Percentiles rank a stretch among this genome's conserved stretches.
These are phyloP conservation scores for Papilio polytes DNA, from an alignment of 1,140 invertebrate species.

Conservation along the genomic window DNA sequence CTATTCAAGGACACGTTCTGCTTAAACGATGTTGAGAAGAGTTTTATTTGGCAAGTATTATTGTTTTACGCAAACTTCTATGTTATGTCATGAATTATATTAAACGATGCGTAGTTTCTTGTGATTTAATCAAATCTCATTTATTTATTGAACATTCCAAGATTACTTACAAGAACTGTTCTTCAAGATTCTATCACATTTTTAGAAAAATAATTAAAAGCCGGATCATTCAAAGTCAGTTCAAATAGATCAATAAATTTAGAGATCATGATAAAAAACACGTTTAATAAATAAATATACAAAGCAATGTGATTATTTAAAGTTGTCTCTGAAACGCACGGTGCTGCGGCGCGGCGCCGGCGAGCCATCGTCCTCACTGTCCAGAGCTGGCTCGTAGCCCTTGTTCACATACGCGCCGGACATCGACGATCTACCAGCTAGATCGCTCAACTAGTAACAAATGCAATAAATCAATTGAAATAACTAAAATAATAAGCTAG, in stretches of 20 bases:
- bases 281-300: too few relatives aligned
- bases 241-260: neutral
- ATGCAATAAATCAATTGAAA: neutral
- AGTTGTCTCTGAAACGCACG: constrained; percentile 64
- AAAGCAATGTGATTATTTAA: constrained; percentile 30
- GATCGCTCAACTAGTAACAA: constrained; percentile 61
- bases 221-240: neutral
- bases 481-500: neutral
- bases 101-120: neutral
- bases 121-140: neutral
- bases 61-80: neutral
- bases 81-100: neutral
- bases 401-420: constrained; percentile 83
- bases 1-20: constrained; percentile 7
- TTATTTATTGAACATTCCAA: neutral
- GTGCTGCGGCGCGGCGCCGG: constrained; percentile 60
- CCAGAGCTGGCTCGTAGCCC: constrained; percentile 84
- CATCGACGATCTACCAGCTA: constrained; percentile 63
- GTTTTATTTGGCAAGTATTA: constrained; percentile 13
- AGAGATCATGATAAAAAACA: neutral
- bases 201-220: too few relatives aligned
- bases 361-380: constrained; percentile 80
- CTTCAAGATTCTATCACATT: too few relatives aligned
- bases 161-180: neutral
- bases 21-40: neutral